Conservation (phyloP, 2,797 vertebrate genomes). For the Chaetophractus vellerosus region DNA sequence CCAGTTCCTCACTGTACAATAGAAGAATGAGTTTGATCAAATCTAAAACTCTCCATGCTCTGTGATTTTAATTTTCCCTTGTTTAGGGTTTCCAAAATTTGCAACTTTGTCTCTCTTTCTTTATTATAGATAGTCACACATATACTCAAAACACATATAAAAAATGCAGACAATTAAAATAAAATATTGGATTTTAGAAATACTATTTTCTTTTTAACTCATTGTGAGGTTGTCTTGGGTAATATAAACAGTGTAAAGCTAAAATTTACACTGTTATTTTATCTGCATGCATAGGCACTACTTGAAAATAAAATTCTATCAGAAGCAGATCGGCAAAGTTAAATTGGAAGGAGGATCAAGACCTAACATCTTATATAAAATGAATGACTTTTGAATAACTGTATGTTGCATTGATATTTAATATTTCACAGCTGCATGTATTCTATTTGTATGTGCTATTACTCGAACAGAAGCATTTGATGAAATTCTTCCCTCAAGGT, state of each 20-base stretch:
- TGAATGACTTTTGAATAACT: slow-evolving; percentile 75
- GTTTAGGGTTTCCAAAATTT: neutral
- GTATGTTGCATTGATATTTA: slow-evolving; percentile 71
- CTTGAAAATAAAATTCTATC: slow-evolving; percentile 54
- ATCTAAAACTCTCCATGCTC: neutral
- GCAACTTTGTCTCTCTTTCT: neutral
- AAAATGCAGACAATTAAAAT: slow-evolving; percentile 30
- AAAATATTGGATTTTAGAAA: neutral
- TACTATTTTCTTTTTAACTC: slow-evolving; percentile 5
- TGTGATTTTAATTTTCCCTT: neutral
- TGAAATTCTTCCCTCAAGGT: slow-evolving; percentile 73
- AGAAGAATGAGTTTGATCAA: neutral
- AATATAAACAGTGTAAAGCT: neutral
- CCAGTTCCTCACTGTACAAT: accelerated
- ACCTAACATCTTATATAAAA: slow-evolving; percentile 75
- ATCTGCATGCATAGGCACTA: neutral
- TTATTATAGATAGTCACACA: neutral
- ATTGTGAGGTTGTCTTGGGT: neutral
- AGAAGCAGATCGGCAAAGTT: neutral
- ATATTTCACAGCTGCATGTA: slow-evolving; percentile 71
- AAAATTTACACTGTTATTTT: neutral
- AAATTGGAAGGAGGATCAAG: slow-evolving; percentile 71
- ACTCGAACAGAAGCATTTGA: slow-evolving; percentile 71
- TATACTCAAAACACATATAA: neutral
- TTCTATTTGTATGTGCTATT: slow-evolving; percentile 76